Conservation (phyloP, 2,113 vertebrate species). For the Sus scrofa region DNA sequence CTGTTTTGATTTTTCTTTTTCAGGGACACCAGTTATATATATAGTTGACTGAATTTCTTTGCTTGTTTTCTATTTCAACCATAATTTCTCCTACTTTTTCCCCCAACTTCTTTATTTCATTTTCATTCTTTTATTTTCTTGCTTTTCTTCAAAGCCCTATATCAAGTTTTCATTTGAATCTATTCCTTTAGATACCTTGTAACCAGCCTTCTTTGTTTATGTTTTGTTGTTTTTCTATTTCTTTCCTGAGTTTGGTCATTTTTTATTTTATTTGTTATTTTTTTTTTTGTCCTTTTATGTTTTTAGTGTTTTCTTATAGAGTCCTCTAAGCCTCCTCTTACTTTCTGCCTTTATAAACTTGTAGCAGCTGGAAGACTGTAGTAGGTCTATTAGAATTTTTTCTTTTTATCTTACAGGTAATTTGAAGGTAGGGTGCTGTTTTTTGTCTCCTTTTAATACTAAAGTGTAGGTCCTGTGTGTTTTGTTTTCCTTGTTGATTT, state of each 20-base stretch:
- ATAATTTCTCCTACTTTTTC: neutral
- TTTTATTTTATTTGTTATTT: slow-evolving; percentile 18
- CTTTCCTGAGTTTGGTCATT: slow-evolving; percentile 2
- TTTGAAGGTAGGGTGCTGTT: neutral
- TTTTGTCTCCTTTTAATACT: slow-evolving; percentile 1
- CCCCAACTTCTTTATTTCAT: neutral
- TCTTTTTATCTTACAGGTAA: neutral
- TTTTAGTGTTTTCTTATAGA: slow-evolving; percentile 11
- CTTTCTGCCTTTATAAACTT: neutral
- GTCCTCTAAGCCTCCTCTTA: neutral
- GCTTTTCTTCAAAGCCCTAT: neutral
- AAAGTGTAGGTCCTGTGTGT: neutral
- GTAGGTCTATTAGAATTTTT: neutral
- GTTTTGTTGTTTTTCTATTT: slow-evolving; percentile 13
- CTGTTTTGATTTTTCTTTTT: slow-evolving; percentile 52
- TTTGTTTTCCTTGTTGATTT: slow-evolving; percentile 56
- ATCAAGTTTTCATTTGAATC: slow-evolving; percentile 6
- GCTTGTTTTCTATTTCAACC: neutral
- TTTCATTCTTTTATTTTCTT: slow-evolving; percentile 32
- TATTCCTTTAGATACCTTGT: slow-evolving; percentile 12
- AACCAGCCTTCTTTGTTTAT: neutral
- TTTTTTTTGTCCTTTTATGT: neutral
- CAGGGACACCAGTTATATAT: neutral
- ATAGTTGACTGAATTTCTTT: neutral
- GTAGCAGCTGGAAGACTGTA: neutral